These are phyloP conservation scores for Drosophila malerkotliana DNA, from an alignment of 1,140 invertebrate species.

Conservation along the genomic window DNA sequence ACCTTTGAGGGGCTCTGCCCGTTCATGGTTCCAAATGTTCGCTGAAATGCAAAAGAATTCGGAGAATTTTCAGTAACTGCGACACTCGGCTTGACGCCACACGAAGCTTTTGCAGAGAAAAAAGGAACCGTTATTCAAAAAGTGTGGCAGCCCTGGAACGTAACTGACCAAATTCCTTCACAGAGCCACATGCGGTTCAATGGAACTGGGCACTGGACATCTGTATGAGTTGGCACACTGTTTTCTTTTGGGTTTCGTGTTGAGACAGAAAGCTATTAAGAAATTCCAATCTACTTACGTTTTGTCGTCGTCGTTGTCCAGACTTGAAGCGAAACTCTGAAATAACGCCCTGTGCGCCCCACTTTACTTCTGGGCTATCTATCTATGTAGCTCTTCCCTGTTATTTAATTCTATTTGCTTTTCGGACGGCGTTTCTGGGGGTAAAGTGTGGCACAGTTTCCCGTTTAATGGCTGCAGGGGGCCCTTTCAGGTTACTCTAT, in stretches of 20 bases:
- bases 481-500: constrained; percentile 28
- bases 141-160: constrained; percentile 14
- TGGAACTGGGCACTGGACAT: not conserved
- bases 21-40: constrained; percentile 55
- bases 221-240: constrained; percentile 10
- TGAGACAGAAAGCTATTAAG: constrained; percentile 43
- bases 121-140: constrained; percentile 22
- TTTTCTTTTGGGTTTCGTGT: not conserved
- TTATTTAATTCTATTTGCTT: constrained; percentile 47
- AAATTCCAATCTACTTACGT: constrained; percentile 73
- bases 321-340: constrained; percentile 60
- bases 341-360: constrained; percentile 63
- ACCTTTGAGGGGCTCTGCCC: constrained; percentile 44
- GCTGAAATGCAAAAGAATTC: constrained; percentile 33
- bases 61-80: too few species aligned
- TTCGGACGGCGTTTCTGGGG: constrained; percentile 38
- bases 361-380: constrained; percentile 4
- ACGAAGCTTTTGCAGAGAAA: too few species aligned
- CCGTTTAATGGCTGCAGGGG: constrained; percentile 33
- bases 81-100: too few species aligned
- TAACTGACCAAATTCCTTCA: constrained; percentile 9
- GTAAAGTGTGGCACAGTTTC: constrained; percentile 58
- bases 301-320: constrained; percentile 76
- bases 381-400: constrained; percentile 12
- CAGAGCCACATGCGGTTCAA: not conserved